Base-by-base conservation (phyloP, 1,140 invertebrate species). In the Hydropsyche tenuis region DNA sequence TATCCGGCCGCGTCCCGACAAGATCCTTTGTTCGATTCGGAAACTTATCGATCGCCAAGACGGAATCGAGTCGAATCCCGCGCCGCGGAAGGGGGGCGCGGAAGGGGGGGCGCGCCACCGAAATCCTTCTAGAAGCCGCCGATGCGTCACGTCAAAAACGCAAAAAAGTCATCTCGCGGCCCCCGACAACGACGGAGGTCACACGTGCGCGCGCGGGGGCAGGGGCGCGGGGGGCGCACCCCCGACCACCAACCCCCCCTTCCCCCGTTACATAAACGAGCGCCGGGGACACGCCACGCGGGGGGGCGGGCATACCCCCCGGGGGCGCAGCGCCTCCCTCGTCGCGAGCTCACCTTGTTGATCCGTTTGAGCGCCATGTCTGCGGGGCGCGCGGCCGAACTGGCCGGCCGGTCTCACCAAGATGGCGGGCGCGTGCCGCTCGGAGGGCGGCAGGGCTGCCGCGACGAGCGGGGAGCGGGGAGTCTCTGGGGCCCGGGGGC, bases 351-450 rank as follows among this genome's bases (percentile, higher is more conserved):
- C 73, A 77, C 76, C 76, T 77, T 77, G 74, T 77, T 77, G 72
- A 77, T 77, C 72, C 76, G 70, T 74, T 77, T 77, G 74, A 77
- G 74, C 70, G 76, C 76, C 76, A 77, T 72, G 69, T 14, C 65
- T 48, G 30, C 42, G 69, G 48, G 5, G 48, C 45, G 66, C 45
- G 48, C 48, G 48, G 51, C 51, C 48, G 27, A 37, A 12, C 18
- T 0, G 27, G 48, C 56, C 25, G 68, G 68, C 46, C 65, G 42
- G 45, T 46, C 65, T 69, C 53, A 69, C 65, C 23, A 63, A 63
- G 53, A 72, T 63, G 69, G 60, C 69, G 42, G 69, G n/a, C 30
- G 37, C 30, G 12, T 9, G 5, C 12, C 43, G 23, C 22, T 27
- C 18, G 23, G 69, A 25, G 25, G 42, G 69, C n/a, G 66, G 66